Conservation (phyloP, 92 coral and sea anemone genomes). For the Porites divaricata region DNA sequence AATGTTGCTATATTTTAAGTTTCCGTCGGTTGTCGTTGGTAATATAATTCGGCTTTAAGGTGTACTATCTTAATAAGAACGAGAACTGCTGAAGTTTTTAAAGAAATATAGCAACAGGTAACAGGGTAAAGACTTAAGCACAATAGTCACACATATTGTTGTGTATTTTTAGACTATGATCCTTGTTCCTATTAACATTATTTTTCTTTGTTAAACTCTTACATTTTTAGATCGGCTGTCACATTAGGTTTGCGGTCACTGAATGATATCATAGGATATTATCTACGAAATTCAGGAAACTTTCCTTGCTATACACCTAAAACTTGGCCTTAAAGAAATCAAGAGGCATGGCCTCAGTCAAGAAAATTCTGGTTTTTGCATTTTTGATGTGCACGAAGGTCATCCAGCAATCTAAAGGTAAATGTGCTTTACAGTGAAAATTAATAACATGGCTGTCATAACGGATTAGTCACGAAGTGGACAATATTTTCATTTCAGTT, state of each 20-base stretch:
- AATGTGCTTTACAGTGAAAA: background rate
- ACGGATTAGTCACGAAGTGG: too few species aligned
- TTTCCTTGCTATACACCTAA: background rate
- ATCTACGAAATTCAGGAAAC: background rate
- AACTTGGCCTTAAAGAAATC: background rate
- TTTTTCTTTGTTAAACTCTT: background rate
- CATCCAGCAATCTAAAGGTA: conserved; percentile 1
- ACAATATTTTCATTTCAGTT: too few species aligned
- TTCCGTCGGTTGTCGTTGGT: background rate
- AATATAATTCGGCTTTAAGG: too few species aligned
- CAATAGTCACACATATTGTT: too few species aligned
- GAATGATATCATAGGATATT: background rate
- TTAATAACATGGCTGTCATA: background rate
- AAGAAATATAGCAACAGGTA: too few species aligned
- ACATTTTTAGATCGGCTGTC: background rate
- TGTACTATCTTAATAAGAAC: too few species aligned
- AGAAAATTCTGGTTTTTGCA: too few species aligned
- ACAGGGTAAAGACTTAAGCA: too few species aligned
- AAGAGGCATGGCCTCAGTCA: background rate
- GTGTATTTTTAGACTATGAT: too few species aligned
- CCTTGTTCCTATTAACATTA: background rate
- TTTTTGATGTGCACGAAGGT: background rate
- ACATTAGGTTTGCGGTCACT: background rate
- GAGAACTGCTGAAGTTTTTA: too few species aligned
- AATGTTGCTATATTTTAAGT: background rate